Base-by-base conservation (phyloP, 2,113 vertebrate species). In the Trematomus loennbergii region DNA sequence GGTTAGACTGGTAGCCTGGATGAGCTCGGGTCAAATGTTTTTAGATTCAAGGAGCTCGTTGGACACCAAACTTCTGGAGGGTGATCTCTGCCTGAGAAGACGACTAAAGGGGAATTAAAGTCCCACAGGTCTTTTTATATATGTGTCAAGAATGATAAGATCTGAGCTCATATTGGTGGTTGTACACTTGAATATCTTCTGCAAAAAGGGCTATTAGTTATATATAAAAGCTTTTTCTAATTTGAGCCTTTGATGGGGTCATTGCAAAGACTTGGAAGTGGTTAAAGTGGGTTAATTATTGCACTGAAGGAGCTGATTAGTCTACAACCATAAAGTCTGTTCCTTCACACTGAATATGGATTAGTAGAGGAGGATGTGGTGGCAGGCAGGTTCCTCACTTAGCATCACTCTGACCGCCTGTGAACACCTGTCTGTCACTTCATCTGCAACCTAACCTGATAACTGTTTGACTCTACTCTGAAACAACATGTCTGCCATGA, bases 401-500 rank as follows among this genome's bases (percentile, higher is more conserved):
- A 54, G 36, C 61, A 8, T 67, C 62, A 3, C 65, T 50, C 46
- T n/a, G 9, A 20, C 45, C 36, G 10, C 50, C 54, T 67, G 29
- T 48, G 22, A 36, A 10, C 73, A 15, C 25, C 15, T 4, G 15
- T 64, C 60, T 10, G 60, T 22, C n/a, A 5, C 48, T 11, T 52
- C 9, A 20, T 10, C 63, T 45, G 17, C 55, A 12, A 55, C 33
- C 67, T 43, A 48, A 67, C 7, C 55, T 49, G 22, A 40, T 40
- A 71, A 46, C 33, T 79, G n/a, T 22, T 76, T 22, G n/a, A 17
- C 54, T 67, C 64, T 36, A 40, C 48, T 57, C 63, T 59, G 50
- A 66, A n/a, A 49, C 25, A 53, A 50, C 71, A 64, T 5, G 48
- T 75, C 72, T 25, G 68, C 75, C 69, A 72, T 77, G 77, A 62